Evolutionary conservation across 2,888 invertebrate species (phyloP).

Genomic region (Drosophila diplacantha): DNA sequence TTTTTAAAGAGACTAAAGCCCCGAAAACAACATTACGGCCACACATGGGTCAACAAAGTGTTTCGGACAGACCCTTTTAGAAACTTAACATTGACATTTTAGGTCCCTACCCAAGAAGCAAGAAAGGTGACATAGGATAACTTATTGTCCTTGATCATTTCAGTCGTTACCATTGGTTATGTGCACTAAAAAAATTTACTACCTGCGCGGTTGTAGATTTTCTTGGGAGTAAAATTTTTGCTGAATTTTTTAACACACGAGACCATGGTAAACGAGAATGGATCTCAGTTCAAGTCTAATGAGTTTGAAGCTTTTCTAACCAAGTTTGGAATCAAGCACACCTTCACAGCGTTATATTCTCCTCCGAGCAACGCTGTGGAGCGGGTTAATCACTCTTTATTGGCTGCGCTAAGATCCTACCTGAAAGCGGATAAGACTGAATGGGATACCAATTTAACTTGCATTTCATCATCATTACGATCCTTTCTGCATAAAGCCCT

Average conservation of each 20-base stretch:
- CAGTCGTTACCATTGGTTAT: slow-evolving; percentile 13
- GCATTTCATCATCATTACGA: slow-evolving; percentile 1
- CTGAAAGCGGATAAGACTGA: not conserved
- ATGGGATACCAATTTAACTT: slow-evolving; percentile 1
- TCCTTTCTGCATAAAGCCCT: not conserved
- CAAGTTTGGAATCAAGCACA: not conserved
- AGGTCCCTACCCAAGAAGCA: not conserved
- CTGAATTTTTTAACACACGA: slow-evolving; percentile 3
- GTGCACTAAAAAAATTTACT: slow-evolving; percentile 19
- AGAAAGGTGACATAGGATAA: not conserved
- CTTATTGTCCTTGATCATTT: slow-evolving; percentile 1
- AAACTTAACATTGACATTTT: not conserved
- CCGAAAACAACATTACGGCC: slow-evolving; percentile 18
- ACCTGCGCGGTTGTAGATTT: not conserved
- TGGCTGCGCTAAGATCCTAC: not conserved
- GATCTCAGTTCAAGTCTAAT: not conserved
- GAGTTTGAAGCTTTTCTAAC: no score
- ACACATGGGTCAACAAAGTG: not conserved
- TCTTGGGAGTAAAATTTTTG: not conserved
- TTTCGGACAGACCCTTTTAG: not conserved
- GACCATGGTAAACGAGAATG: not conserved
- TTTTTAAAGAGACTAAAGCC: not conserved
- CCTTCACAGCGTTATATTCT: no score
- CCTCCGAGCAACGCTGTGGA: not conserved
- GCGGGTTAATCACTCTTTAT: not conserved